A percentile compares a stretch with the other conserved stretches of the same genome.
Conservation (phyloP, 1,140 invertebrate species). For the Wasmannia auropunctata region DNA sequence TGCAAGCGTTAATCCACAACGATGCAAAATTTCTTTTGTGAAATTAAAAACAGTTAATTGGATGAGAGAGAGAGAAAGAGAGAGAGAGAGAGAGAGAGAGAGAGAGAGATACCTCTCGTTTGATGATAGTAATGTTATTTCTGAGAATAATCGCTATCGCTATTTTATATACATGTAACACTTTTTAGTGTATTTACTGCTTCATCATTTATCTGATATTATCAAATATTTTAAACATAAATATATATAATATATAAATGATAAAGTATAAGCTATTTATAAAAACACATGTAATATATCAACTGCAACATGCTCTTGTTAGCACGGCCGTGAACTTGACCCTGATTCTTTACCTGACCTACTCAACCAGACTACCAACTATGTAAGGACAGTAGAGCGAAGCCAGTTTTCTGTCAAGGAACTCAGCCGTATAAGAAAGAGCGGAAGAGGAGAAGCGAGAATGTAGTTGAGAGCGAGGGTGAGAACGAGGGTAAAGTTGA, state of each 20-base stretch:
- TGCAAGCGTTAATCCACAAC: slow-evolving; percentile 54
- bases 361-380: slow-evolving; percentile 42
- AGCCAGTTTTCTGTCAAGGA: slow-evolving; percentile 46
- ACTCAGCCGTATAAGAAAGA: slow-evolving; percentile 35
- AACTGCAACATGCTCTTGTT: not conserved
- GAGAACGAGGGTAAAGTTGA: slow-evolving; percentile 49
- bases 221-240: not conserved
- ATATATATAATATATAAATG: not conserved
- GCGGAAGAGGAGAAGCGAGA: slow-evolving; percentile 22
- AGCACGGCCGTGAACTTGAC: slow-evolving; percentile 32
- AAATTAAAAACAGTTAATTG: slow-evolving; percentile 78
- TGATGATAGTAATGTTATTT: too few species aligned
- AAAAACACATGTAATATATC: not conserved
- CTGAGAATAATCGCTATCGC: slow-evolving; percentile 8
- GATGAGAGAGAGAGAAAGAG: too few species aligned
- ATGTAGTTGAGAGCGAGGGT: slow-evolving; percentile 9
- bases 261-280: not conserved
- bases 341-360: slow-evolving; percentile 23
- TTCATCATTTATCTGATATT: not conserved
- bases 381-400: slow-evolving; percentile 16
- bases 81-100: too few species aligned
- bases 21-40: slow-evolving; percentile 74
- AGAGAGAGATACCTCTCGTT: too few species aligned
- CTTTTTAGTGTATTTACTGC: not conserved
- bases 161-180: not conserved